Evolutionary conservation across 2,888 invertebrate species (phyloP).

Genomic region (Cecidostiba fungosa): DNA sequence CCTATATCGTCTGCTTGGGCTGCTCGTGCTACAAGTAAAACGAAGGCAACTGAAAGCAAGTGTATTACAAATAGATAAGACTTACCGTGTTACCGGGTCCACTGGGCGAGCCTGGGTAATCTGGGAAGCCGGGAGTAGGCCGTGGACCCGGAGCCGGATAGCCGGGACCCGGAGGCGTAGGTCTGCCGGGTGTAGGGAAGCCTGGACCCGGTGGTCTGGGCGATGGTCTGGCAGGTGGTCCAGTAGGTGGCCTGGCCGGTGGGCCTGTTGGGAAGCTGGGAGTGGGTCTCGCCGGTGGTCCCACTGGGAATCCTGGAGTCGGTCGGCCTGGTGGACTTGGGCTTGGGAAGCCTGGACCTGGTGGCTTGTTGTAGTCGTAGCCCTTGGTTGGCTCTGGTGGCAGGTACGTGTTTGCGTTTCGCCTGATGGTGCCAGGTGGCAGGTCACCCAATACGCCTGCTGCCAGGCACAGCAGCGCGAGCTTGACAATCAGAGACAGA

Average conservation of each 20-base stretch:
- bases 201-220: not conserved
- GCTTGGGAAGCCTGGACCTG: constrained; percentile 82
- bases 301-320: constrained; percentile 63
- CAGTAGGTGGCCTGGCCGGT: constrained; percentile 63
- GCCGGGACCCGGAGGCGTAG: constrained; percentile 65
- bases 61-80: not conserved
- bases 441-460: constrained; percentile 80
- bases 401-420: constrained; percentile 88
- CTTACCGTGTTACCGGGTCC: constrained; percentile 70
- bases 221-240: constrained; percentile 67
- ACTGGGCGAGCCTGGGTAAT: constrained; percentile 71
- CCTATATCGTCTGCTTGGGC: no score
- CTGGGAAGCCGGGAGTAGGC: constrained; percentile 74
- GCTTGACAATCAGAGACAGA: constrained; percentile 49
- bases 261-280: constrained; percentile 48
- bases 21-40: no score
- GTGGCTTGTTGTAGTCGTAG: constrained; percentile 88
- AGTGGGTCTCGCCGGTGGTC: constrained; percentile 66
- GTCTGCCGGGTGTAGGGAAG: constrained; percentile 48
- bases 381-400: constrained; percentile 85
- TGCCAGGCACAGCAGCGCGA: constrained; percentile 67
- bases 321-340: constrained; percentile 65
- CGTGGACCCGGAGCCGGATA: constrained; percentile 73
- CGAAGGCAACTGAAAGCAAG: no score
- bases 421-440: constrained; percentile 82